A percentile compares a stretch with the other conserved stretches of the same genome.
Evolutionary conservation across 1,140 invertebrate genomes (phyloP).

Genomic region (Aricia agestis): DNA sequence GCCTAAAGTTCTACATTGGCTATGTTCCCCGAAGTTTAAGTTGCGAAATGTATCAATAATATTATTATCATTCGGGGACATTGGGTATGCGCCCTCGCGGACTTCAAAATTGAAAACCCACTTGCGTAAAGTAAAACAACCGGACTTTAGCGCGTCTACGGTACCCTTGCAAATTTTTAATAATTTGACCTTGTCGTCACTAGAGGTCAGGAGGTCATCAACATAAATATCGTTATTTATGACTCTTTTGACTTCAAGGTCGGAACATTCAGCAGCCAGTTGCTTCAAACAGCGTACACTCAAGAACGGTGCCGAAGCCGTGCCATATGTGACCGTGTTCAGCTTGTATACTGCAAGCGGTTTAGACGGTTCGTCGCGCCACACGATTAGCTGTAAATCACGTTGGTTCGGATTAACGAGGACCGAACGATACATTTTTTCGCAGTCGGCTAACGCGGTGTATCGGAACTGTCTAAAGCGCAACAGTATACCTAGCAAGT

Average conservation of each 20-base stretch:
- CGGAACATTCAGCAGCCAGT: constrained; percentile 25
- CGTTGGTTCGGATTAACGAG: constrained; percentile 7
- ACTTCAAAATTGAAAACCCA: constrained; percentile 22
- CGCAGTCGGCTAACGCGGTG: constrained; percentile 25
- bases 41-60: background rate
- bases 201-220: constrained; percentile 23
- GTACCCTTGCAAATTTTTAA: constrained; percentile 16
- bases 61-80: background rate
- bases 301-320: constrained; percentile 25
- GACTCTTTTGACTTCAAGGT: constrained; percentile 17
- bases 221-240: constrained; percentile 24
- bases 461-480: constrained; percentile 29
- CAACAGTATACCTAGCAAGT: constrained; percentile 29
- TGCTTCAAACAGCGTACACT: constrained; percentile 22
- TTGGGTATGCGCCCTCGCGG: background rate
- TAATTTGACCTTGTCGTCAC: constrained; percentile 18
- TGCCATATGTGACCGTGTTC: constrained; percentile 30
- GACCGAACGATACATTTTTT: constrained; percentile 29
- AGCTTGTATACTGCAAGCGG: constrained; percentile 26
- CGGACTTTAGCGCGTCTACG: constrained; percentile 7
- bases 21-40: constrained; percentile 16
- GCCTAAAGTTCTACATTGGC: constrained; percentile 21
- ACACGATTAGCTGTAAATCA: background rate
- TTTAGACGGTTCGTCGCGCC: constrained; percentile 19
- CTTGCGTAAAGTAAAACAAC: constrained; percentile 20